phyloP scores from a whole-genome alignment of 1,140 invertebrate genomes.

The Megathymus violae region DNA sequence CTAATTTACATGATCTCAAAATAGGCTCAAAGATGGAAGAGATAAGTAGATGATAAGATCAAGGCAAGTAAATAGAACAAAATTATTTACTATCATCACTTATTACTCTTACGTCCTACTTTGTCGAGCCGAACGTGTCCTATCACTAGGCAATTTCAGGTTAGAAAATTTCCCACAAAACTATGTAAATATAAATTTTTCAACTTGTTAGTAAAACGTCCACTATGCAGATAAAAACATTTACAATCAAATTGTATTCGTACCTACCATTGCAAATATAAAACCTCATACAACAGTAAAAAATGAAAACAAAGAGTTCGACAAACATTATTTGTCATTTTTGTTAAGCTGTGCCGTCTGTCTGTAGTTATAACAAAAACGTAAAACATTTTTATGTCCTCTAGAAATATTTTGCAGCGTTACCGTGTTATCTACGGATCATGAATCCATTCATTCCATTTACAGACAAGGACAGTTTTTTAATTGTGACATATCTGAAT shows the following conservation, averaged over 20 bases:
- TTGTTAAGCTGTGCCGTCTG: neutral
- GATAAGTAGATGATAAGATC: no score
- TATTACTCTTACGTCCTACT: no score
- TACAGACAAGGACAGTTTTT: conserved; percentile 11
- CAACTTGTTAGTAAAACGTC: no score
- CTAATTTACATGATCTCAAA: no score
- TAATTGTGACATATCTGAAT: neutral
- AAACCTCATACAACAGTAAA: conserved; percentile 30
- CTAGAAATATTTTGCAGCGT: neutral
- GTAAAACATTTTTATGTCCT: conserved; percentile 4
- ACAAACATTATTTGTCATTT: conserved; percentile 26
- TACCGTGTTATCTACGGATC: conserved; percentile 20
- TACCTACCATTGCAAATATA: conserved; percentile 29
- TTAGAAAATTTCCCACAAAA: no score
- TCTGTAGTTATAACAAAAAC: neutral
- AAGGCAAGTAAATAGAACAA: no score
- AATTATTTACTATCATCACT: no score
- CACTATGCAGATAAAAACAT: neutral
- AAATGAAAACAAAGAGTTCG: conserved; percentile 28
- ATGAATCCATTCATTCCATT: conserved; percentile 11
- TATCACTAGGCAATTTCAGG: no score
- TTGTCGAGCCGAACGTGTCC: no score
- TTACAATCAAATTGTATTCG: neutral
- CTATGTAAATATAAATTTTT: no score
- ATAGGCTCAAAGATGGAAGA: no score